Conservation (phyloP, 2,888 invertebrate species). For the Opisthograptis luteolata region DNA sequence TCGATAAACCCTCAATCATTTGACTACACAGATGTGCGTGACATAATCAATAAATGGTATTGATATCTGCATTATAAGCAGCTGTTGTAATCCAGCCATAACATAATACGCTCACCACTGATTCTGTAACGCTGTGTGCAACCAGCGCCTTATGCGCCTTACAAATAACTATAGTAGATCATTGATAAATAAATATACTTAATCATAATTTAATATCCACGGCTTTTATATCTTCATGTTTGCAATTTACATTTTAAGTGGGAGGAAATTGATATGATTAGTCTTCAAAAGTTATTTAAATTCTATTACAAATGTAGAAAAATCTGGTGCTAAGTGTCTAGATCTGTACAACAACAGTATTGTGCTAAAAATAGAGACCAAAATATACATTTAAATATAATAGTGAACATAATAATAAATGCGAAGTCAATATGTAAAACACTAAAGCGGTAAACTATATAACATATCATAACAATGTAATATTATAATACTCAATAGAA, state of each 20-base stretch:
- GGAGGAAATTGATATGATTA: constrained; percentile 2
- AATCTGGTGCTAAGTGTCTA: constrained; percentile 3
- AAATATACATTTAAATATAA: constrained; percentile 21
- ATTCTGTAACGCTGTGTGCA: too few species aligned
- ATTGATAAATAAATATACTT: too few species aligned
- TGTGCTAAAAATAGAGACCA: constrained; percentile 15
- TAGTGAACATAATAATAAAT: constrained; percentile 20
- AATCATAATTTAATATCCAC: too few species aligned
- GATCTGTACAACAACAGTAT: constrained; percentile 6
- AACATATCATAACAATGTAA: constrained; percentile 10
- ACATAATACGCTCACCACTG: too few species aligned
- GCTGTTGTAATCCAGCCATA: too few species aligned
- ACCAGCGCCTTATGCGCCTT: too few species aligned
- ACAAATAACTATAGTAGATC: too few species aligned
- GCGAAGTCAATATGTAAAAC: constrained; percentile 18
- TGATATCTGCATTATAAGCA: too few species aligned
- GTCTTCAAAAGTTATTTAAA: not conserved
- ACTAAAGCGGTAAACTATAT: constrained; percentile 3
- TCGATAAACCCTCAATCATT: too few species aligned
- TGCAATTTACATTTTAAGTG: not conserved
- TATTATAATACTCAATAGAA: not conserved
- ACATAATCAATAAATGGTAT: too few species aligned
- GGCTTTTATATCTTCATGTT: too few species aligned
- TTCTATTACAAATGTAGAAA: not conserved
- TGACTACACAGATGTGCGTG: too few species aligned